Evolutionary conservation across 2,797 vertebrate species (phyloP), one percentile per base, ranked within the genome.

Genomic region (Lagodon rhomboides): DNA sequence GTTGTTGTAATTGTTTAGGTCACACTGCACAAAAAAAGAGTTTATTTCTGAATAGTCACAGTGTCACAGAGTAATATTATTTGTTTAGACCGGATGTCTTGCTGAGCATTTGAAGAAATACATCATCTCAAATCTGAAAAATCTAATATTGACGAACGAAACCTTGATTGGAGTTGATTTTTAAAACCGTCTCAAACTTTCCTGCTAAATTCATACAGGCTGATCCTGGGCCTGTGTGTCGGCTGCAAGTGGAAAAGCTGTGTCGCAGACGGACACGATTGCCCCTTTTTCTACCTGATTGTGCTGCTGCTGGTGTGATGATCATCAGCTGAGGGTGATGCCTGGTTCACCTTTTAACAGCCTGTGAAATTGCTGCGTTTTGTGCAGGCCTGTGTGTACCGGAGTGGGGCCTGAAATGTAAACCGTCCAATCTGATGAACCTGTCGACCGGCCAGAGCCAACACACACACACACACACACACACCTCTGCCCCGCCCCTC

Each of bases 371-470:
- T 20, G 53, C 53, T 46, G 25, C 15, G 27, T 71, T 69, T 25
- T 43, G 49, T 60, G 63, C 54, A 27, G 73, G 63, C 44, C 69
- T 67, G 1, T 30, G 50, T 67, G 41, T 69, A 73, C 51, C 44
- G 25, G 54, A 75, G 61, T 41, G 62, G 62, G 46, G 41, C 47
- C 67, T 85, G 85, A 84, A 89, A 89, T 44, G 23, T 60, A 79
- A 89, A 83, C 73, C 72, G 3, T 62, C 65, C 87, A 84, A 80
- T 87, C 80, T 85, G 90, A 92, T 90, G 77, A 88, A 89, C 89
- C 85, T 88, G 82, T 58, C 49, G 59, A 78, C 89, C 60, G 49
- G 68, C 76, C 82, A 70, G 64, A 77, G 68, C 64, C 71, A 83
- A 86, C 77, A 85, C 68, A 82, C 74, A 83, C 69, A 70, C 66